Conservation (phyloP, 2,888 invertebrate species). For the Trichogramma evanescens region DNA sequence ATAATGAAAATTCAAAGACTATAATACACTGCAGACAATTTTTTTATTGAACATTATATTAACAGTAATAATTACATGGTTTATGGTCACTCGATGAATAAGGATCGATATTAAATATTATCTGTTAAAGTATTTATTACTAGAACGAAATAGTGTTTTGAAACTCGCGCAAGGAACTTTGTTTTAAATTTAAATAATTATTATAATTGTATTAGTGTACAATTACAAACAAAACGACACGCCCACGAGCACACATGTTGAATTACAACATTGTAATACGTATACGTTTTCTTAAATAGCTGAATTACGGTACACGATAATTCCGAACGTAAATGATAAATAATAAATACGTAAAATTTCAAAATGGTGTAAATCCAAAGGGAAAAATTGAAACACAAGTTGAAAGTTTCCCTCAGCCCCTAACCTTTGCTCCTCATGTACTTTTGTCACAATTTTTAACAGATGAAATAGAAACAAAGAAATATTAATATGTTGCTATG, state of each 20-base stretch:
- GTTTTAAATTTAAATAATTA: too few species aligned
- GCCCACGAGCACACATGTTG: neutral
- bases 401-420: neutral
- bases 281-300: too few species aligned
- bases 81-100: too few species aligned
- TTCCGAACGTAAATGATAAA: constrained; percentile 3
- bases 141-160: too few species aligned
- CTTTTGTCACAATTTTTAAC: constrained; percentile 3
- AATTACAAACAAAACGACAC: neutral
- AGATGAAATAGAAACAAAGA: neutral
- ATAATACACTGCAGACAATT: too few species aligned
- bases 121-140: too few species aligned
- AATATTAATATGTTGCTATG: constrained; percentile 14
- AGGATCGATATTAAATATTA: too few species aligned
- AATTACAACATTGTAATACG: neutral
- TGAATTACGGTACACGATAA: neutral
- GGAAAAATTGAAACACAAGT: neutral
- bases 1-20: too few species aligned
- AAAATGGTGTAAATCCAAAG: neutral
- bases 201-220: too few species aligned
- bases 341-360: neutral
- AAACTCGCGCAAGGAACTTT: too few species aligned
- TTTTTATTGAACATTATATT: too few species aligned
- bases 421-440: neutral
- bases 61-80: too few species aligned